A percentile compares a stretch with the other conserved stretches of the same genome.
These are phyloP conservation scores for Harlomillsia oculata DNA, from an alignment of 1,140 invertebrate genomes.

Conservation along the genomic window DNA sequence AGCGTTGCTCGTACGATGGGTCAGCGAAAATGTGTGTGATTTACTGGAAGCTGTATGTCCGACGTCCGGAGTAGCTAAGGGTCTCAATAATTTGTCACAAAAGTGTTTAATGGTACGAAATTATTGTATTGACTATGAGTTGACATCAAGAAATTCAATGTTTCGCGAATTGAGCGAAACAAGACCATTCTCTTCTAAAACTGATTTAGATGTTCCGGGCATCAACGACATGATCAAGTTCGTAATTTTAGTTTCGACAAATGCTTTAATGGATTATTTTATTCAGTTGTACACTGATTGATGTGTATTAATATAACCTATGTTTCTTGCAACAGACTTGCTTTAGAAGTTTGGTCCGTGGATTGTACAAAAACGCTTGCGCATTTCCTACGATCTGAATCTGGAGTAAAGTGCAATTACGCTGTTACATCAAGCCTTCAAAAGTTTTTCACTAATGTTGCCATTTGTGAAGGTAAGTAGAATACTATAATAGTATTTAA, in stretches of 20 bases:
- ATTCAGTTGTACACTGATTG: neutral
- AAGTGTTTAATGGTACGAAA: constrained; percentile 13
- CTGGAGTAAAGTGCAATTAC: neutral
- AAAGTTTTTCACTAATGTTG: neutral
- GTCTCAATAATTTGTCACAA: neutral
- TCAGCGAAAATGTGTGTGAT: constrained; percentile 9
- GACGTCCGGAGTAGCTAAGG: neutral
- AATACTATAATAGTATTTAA: too few relatives aligned
- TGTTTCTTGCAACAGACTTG: neutral
- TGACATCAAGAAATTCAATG: constrained; percentile 6
- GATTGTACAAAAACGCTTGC: neutral
- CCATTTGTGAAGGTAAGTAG: too few relatives aligned
- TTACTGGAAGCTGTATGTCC: neutral
- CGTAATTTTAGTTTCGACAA: neutral
- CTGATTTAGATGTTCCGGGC: neutral
- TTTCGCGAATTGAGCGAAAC: neutral
- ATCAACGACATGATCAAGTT: constrained; percentile 1
- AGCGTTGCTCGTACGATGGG: constrained; percentile 23
- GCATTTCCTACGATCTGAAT: neutral
- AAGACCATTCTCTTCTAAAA: constrained; percentile 7
- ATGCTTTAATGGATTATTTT: neutral
- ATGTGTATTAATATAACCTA: neutral
- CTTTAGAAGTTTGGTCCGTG: constrained; percentile 2
- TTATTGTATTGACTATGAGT: constrained; percentile 4
- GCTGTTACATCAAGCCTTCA: neutral